Base-by-base conservation (phyloP, 92 coral and sea anemone species). In the Palythoa heliodiscus region DNA sequence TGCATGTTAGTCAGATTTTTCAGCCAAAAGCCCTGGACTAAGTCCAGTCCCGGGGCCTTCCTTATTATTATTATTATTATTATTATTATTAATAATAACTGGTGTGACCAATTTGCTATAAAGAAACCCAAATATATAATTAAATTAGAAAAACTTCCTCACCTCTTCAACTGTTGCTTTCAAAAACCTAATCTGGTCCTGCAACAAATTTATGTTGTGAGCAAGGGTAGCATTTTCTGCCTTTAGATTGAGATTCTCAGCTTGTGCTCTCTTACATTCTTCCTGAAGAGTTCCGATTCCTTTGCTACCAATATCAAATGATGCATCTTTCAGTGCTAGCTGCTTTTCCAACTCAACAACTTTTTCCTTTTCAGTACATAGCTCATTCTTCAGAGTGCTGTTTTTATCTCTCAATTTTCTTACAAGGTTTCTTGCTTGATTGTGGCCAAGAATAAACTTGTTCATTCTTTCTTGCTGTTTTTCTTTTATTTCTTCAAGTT, bases 351-450 rank as follows among this genome's bases (percentile, higher is more conserved):
- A 81, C 53, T 83, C 85, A 14, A 53, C 38, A 77, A 63, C 76
- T 76, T 83, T 88, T 20, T 73, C 71, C 25, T 72, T 82, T 35
- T 73, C 93, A 67, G 37, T 54, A 47, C 77, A 80, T 11, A 94
- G 77, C 9, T 92, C 92, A 68, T 78, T 75, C 82, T 90, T 90
- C 15, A 94, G 76, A 63, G 77, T 73, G 20, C 78, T 63, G 71
- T 88, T 91, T 57, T 87, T 92, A 24, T 88, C 91, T 70, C 95
- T 71, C 69, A 94, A 89, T 20, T 90, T 90, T 74, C 63, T 88
- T 53, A 94, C 93, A 38, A 90, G 89, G 15, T 92, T 90, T 71
- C 82, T 92, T 2, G 98, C 98, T 54, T 85, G 89, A 37, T 91
- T 89, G 75, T 94, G 93, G 17, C 92, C 95, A 61, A 67, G 60